Conservation (phyloP, 2,888 invertebrate genomes). For the Caenorhabditis drosophilae region DNA sequence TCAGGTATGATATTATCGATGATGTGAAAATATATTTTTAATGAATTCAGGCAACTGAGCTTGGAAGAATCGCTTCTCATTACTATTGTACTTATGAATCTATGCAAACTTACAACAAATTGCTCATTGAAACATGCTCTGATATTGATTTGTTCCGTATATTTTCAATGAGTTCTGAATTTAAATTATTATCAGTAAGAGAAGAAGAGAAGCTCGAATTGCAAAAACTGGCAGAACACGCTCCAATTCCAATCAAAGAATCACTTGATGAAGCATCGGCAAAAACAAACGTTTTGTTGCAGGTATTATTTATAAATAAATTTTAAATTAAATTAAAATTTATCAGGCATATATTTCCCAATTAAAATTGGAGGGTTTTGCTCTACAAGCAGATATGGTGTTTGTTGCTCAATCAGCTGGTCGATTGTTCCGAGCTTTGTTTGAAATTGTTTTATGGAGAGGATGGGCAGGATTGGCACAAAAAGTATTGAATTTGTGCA, state of each 20-base stretch:
- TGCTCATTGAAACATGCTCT: conserved; percentile 91
- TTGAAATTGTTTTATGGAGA: conserved; percentile 87
- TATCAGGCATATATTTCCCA: conserved; percentile 97
- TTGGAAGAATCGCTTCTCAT: conserved; percentile 96
- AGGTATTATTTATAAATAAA: too few relatives aligned
- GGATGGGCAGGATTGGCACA: conserved; percentile 96
- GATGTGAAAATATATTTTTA: not conserved
- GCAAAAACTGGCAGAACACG: conserved; percentile 90
- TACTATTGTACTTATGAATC: conserved; percentile 97
- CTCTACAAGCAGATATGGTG: conserved; percentile 98
- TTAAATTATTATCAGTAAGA: conserved; percentile 74
- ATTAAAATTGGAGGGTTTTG: conserved; percentile 95
- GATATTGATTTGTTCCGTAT: conserved; percentile 95
- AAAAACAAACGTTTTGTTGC: conserved; percentile 74
- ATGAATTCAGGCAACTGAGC: conserved; percentile 81
- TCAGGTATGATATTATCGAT: conserved; percentile 72
- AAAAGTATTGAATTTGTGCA: conserved; percentile 90
- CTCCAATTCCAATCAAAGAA: conserved; percentile 98
- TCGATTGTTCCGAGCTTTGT: conserved; percentile 91
- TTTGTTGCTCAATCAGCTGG: conserved; percentile 97
- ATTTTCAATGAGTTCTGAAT: conserved; percentile 97
- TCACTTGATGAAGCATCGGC: conserved; percentile 96
- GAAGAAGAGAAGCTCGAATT: conserved; percentile 93
- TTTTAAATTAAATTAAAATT: too few relatives aligned
- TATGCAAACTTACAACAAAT: conserved; percentile 93